Conservation (phyloP, 2,113 vertebrate genomes). For the Syngnathus typhle region DNA sequence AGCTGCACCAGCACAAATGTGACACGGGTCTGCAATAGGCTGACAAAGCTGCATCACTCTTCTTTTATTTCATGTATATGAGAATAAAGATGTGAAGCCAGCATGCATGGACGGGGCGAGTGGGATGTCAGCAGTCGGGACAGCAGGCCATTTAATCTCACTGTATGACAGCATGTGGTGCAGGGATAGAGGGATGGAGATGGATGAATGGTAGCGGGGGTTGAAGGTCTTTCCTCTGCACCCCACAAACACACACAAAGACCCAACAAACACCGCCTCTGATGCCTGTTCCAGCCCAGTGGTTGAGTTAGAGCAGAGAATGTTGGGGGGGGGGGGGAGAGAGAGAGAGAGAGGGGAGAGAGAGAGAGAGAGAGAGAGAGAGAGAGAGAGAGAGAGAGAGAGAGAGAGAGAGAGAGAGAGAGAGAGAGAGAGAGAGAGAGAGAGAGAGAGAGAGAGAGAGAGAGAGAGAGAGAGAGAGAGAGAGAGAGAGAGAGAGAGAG, state of each 20-base stretch:
- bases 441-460: constrained; percentile 33
- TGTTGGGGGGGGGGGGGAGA: constrained; percentile 70
- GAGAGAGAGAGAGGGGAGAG: constrained; percentile 55
- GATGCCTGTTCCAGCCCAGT: constrained; percentile 79
- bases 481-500: constrained; percentile 48
- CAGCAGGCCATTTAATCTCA: constrained; percentile 61
- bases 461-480: constrained; percentile 57
- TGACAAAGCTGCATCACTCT: constrained; percentile 49
- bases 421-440: constrained; percentile 49
- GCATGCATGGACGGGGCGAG: constrained; percentile 12
- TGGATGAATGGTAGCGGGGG: constrained; percentile 10
- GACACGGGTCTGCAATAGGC: constrained; percentile 27
- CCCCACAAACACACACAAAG: constrained; percentile 45
- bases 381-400: constrained; percentile 67
- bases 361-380: constrained; percentile 53
- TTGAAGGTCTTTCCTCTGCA: constrained; percentile 41
- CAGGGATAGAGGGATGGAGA: constrained; percentile 4
- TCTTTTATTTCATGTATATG: constrained; percentile 46
- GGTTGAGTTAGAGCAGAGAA: constrained; percentile 77
- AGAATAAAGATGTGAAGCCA: constrained; percentile 62
- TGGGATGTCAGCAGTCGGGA: constrained; percentile 57
- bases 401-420: constrained; percentile 45
- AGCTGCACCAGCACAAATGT: constrained; percentile 60
- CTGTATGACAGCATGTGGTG: constrained; percentile 48
- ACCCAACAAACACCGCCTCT: constrained; percentile 60